These are phyloP conservation scores for Habropoda laboriosa DNA, from an alignment of 1,140 invertebrate genomes.

Conservation along the genomic window DNA sequence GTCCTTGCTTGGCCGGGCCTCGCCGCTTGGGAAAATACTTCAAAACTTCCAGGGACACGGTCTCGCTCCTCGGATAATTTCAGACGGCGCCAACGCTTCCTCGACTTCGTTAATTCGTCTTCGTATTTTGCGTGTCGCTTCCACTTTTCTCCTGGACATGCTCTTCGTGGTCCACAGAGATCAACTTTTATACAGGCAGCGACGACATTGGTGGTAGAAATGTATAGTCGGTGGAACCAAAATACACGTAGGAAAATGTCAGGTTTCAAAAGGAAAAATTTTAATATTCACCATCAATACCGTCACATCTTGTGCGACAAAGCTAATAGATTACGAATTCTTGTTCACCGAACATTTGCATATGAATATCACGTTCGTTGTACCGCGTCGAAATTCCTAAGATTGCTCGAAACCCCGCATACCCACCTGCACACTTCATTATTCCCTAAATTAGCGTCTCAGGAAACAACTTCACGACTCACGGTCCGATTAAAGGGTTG, in stretches of 20 bases:
- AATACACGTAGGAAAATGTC: no score
- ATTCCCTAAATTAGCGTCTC: background rate
- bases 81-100: background rate
- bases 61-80: slow-evolving; percentile 15
- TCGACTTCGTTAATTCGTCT: slow-evolving; percentile 36
- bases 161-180: background rate
- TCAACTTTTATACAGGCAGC: background rate
- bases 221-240: no score
- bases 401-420: background rate
- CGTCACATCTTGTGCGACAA: no score
- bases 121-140: background rate
- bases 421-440: background rate
- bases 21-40: slow-evolving; percentile 61
- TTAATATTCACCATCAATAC: no score
- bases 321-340: no score
- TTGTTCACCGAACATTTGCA: no score
- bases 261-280: no score
- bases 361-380: background rate
- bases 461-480: background rate
- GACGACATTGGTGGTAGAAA: no score
- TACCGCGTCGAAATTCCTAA: background rate
- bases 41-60: slow-evolving; percentile 44
- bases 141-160: slow-evolving; percentile 7
- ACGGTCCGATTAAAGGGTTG: background rate
- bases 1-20: slow-evolving; percentile 53